These are phyloP conservation scores for Eubasilissa splendida DNA, from an alignment of 2,888 invertebrate genomes.

Conservation along the genomic window DNA sequence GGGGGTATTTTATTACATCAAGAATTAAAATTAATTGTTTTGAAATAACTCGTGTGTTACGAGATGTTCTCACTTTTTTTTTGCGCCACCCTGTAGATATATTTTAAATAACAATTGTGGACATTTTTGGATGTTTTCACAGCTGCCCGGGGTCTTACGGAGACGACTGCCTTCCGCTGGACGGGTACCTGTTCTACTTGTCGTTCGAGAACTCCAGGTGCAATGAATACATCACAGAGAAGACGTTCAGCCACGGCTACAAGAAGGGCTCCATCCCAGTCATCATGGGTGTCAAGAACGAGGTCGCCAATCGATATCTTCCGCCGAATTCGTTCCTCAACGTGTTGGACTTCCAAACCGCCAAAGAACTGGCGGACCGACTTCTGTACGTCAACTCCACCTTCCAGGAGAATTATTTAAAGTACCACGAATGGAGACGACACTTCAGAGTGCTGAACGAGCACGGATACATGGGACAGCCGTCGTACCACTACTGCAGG, in stretches of 20 bases:
- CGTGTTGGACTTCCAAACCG: conserved; percentile 71
- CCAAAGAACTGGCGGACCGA: conserved; percentile 70
- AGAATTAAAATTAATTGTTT: too few species aligned
- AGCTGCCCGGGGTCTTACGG: conserved; percentile 78
- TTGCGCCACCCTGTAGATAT: too few species aligned
- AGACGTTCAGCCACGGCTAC: conserved; percentile 78
- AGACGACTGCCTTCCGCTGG: conserved; percentile 73
- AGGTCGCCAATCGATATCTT: conserved; percentile 68
- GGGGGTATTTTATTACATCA: too few species aligned
- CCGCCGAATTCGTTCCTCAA: conserved; percentile 78
- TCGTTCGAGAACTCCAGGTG: conserved; percentile 82
- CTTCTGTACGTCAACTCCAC: conserved; percentile 69
- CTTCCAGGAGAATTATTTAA: conserved; percentile 63
- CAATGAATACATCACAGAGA: conserved; percentile 80
- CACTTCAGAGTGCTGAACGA: conserved; percentile 75
- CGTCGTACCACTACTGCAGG: conserved; percentile 75
- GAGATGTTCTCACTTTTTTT: too few species aligned
- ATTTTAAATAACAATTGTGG: too few species aligned
- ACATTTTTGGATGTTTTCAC: conserved; percentile 60
- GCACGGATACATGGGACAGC: conserved; percentile 78
- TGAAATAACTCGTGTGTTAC: too few species aligned
- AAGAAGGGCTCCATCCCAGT: conserved; percentile 76
- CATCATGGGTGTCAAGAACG: conserved; percentile 74
- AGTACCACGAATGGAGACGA: conserved; percentile 75
- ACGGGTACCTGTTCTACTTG: conserved; percentile 78